Conservation (phyloP, 2,797 vertebrate species). For the Sebastes alutus region DNA sequence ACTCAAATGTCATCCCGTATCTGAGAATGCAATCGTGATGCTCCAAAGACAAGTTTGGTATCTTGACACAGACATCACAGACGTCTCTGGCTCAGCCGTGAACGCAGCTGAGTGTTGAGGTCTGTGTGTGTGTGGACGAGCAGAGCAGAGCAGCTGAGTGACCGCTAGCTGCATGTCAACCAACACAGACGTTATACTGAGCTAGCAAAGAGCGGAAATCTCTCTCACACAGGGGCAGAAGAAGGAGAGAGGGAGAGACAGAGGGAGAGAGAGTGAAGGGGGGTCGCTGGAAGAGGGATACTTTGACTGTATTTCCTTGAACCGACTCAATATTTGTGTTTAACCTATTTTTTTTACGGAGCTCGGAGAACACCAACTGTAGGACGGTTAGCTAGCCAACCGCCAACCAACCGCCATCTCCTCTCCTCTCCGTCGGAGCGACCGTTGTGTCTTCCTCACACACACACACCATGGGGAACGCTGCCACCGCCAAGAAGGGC, state of each 20-base stretch:
- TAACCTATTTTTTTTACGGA: conserved; percentile 15
- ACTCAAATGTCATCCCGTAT: neutral
- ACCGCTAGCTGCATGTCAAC: conserved; percentile 76
- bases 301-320: conserved; percentile 1
- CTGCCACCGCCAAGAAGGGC: conserved; percentile 96
- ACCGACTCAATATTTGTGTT: neutral
- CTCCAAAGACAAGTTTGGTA: conserved; percentile 32
- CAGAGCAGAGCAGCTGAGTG: conserved; percentile 42
- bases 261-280: conserved; percentile 22
- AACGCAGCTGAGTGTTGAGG: conserved; percentile 34
- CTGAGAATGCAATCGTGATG: conserved; percentile 8
- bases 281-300: conserved; percentile 42
- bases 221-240: conserved; percentile 21
- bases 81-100: conserved; percentile 42
- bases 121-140: too few species aligned
- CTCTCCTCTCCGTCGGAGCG: conserved; percentile 70
- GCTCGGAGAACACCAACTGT: conserved; percentile 45
- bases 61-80: conserved; percentile 30
- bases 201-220: conserved; percentile 51
- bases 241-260: conserved; percentile 34
- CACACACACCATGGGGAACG: conserved; percentile 90
- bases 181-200: conserved; percentile 42
- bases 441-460: conserved; percentile 76
- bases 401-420: conserved; percentile 55
- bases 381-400: conserved; percentile 69